A percentile compares a stretch with the other conserved stretches of the same genome.
Conservation (phyloP, 2,797 vertebrate species). For the Cyclura pinguis region DNA sequence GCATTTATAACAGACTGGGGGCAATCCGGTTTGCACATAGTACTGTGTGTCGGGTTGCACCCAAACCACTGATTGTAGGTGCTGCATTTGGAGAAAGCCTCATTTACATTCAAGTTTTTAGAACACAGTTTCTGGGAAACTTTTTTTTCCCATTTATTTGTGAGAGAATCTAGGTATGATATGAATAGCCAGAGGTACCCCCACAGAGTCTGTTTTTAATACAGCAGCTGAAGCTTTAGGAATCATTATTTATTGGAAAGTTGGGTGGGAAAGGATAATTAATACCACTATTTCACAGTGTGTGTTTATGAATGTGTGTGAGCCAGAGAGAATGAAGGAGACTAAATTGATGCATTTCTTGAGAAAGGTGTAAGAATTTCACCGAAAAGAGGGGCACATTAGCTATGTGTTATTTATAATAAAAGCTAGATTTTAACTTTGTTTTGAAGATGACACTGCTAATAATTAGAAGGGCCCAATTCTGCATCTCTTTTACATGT, state of each 20-base stretch:
- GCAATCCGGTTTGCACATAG: background rate
- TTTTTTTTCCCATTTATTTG: background rate
- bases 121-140: background rate
- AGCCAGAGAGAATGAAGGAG: constrained; percentile 64
- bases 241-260: constrained; percentile 73
- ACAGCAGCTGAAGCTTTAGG: constrained; percentile 58
- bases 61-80: background rate
- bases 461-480: constrained; percentile 71
- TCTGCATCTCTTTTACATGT: constrained; percentile 65
- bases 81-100: background rate
- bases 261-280: constrained; percentile 65
- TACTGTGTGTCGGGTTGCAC: background rate
- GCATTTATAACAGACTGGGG: background rate
- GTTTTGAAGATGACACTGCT: constrained; percentile 80
- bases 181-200: constrained; percentile 2
- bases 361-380: constrained; percentile 86
- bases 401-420: constrained; percentile 85
- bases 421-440: constrained; percentile 77
- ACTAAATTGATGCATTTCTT: constrained; percentile 83
- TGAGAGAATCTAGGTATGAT: constrained; percentile 22
- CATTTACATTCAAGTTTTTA: background rate
- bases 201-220: constrained; percentile 56
- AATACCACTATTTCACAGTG: constrained; percentile 67
- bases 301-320: constrained; percentile 47
- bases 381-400: constrained; percentile 83